phyloP scores from a whole-genome alignment of 2,888 invertebrate genomes.

The Ophion slaviceki region DNA sequence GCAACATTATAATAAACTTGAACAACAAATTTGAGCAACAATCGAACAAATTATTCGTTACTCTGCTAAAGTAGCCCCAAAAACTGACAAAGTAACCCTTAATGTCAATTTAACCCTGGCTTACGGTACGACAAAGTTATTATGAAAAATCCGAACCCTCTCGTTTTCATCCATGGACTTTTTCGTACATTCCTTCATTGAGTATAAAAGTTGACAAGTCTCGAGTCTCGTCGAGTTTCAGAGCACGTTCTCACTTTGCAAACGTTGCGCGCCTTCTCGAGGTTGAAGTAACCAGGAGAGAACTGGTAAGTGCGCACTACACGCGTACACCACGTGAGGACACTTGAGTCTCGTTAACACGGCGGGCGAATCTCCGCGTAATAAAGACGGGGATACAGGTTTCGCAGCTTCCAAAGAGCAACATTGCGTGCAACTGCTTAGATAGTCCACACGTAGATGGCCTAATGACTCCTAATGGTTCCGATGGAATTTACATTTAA shows the following conservation, averaged over 20 bases:
- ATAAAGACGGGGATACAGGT: conserved; percentile 11
- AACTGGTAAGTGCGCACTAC: conserved; percentile 13
- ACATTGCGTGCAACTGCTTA: conserved; percentile 9
- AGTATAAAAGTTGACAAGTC: not conserved
- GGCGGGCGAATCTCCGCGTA: not conserved
- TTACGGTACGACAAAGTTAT: not conserved
- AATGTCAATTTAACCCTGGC: too few species aligned
- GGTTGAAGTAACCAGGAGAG: conserved; percentile 10
- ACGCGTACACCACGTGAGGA: conserved; percentile 3
- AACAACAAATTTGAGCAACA: too few species aligned
- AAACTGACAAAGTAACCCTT: too few species aligned
- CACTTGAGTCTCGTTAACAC: conserved; percentile 24
- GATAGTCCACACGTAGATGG: not conserved
- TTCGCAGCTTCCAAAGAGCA: conserved; percentile 32
- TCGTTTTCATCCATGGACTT: not conserved
- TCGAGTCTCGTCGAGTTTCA: conserved; percentile 8
- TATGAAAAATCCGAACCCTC: not conserved
- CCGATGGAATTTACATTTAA: conserved; percentile 41
- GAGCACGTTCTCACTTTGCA: not conserved
- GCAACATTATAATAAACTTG: too few species aligned
- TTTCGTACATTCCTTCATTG: not conserved
- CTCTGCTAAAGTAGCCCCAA: too few species aligned
- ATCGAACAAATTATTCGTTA: too few species aligned
- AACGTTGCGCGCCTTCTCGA: not conserved
- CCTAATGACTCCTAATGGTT: conserved; percentile 35